Evolutionary conservation across 2,888 invertebrate species (phyloP).

Genomic region (Aproaerema taeniolella): DNA sequence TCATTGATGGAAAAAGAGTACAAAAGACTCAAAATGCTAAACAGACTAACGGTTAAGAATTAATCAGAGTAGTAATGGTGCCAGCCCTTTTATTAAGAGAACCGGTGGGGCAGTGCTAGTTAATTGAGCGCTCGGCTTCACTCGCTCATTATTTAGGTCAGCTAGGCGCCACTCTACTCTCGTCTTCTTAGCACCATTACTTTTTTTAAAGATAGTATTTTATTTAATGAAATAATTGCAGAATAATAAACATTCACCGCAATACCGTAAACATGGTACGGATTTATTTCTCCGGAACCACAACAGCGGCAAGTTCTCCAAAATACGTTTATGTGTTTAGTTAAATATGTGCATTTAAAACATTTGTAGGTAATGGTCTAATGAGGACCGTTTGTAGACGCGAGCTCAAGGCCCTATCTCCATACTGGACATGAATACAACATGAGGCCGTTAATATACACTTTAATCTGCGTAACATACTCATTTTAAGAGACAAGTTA

Average conservation of each 20-base stretch:
- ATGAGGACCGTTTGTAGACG: slow-evolving; percentile 8
- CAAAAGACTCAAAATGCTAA: slow-evolving; percentile 4
- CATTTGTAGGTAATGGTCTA: slow-evolving; percentile 16
- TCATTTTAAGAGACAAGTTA: neutral
- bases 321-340: slow-evolving; percentile 12
- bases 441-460: neutral
- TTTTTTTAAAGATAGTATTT: neutral
- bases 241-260: neutral
- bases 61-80: slow-evolving; percentile 12
- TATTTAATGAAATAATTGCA: neutral
- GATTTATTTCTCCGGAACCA: slow-evolving; percentile 13
- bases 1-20: slow-evolving; percentile 2
- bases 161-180: slow-evolving; percentile 10
- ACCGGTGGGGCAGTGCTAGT: slow-evolving; percentile 14
- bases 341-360: slow-evolving; percentile 21
- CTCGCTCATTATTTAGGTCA: slow-evolving; percentile 22
- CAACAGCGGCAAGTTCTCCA: slow-evolving; percentile 13
- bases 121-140: slow-evolving; percentile 17
- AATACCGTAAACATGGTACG: no score
- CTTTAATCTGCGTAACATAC: neutral
- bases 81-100: slow-evolving; percentile 13
- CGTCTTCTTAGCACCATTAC: neutral
- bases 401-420: slow-evolving; percentile 6
- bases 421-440: neutral
- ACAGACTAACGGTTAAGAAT: slow-evolving; percentile 11